These are phyloP conservation scores for Garrulus glandarius DNA, from an alignment of 2,797 vertebrate species.

Conservation along the genomic window DNA sequence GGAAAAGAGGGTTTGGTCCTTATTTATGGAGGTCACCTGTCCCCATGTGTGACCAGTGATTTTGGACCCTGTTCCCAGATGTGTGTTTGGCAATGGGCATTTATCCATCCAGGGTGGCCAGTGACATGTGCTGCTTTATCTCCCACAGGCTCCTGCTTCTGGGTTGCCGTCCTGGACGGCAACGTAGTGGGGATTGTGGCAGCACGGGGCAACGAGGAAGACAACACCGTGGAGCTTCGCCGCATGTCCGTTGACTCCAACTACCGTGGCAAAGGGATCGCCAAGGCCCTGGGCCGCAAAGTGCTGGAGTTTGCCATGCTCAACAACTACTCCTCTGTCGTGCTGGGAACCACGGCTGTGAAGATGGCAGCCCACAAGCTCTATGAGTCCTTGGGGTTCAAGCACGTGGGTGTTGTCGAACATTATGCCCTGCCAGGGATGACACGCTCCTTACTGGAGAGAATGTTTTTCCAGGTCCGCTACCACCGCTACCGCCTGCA, in stretches of 20 bases:
- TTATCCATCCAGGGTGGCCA: rapidly evolving
- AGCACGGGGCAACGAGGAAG: constrained; percentile 88
- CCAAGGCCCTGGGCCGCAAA: constrained; percentile 93
- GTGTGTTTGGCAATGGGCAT: rapidly evolving
- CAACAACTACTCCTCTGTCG: constrained; percentile 93
- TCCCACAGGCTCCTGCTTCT: constrained; percentile 92
- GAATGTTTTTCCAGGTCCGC: constrained; percentile 98
- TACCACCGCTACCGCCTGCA: constrained; percentile 97
- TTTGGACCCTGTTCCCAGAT: neutral
- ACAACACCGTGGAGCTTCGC: constrained; percentile 92
- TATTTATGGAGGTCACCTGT: neutral
- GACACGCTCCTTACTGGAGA: constrained; percentile 91
- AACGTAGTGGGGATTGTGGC: constrained; percentile 96
- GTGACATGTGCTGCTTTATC: neutral
- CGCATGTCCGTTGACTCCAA: constrained; percentile 98
- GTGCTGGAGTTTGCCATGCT: constrained; percentile 95
- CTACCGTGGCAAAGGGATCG: constrained; percentile 96
- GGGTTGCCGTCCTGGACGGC: constrained; percentile 95
- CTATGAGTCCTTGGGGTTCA: constrained; percentile 98
- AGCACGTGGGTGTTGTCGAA: constrained; percentile 87
- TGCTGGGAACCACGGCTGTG: constrained; percentile 95
- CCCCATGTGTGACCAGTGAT: rapidly evolving
- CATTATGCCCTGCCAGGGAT: constrained; percentile 92
- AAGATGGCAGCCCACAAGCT: constrained; percentile 98
- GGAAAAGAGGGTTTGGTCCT: neutral